phyloP scores from a whole-genome alignment of 2,797 vertebrate genomes.

The Tympanoctomys barrerae region DNA sequence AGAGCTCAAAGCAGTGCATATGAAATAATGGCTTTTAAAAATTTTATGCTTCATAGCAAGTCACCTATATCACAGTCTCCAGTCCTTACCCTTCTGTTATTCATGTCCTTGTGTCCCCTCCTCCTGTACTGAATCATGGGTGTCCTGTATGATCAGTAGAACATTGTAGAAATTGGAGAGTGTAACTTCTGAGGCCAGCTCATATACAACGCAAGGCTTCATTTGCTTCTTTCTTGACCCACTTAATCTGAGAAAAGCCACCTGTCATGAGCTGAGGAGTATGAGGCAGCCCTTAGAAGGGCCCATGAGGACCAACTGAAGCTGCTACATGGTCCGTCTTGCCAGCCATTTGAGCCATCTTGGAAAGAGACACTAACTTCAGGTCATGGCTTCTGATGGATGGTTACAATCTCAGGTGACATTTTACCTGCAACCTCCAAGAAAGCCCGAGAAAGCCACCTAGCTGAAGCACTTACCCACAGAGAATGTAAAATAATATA shows the following conservation, averaged over 20 bases:
- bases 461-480: background rate
- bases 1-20: background rate
- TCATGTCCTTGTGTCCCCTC: background rate
- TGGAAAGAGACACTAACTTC: background rate
- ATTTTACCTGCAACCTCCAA: background rate
- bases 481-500: background rate
- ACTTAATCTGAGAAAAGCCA: background rate
- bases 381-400: background rate
- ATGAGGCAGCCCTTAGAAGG: background rate
- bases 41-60: background rate
- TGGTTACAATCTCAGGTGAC: background rate
- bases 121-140: background rate
- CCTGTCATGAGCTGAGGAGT: background rate
- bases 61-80: background rate
- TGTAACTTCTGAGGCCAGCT: background rate
- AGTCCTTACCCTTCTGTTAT: background rate
- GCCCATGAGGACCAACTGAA: background rate
- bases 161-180: background rate
- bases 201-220: background rate
- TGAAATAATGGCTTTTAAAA: constrained; percentile 11
- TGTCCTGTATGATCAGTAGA: background rate
- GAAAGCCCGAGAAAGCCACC: background rate
- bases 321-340: background rate
- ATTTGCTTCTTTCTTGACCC: background rate
- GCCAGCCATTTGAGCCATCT: background rate